phyloP scores from a whole-genome alignment of 2,113 vertebrate species.

The Nothoprocta pentlandii region DNA sequence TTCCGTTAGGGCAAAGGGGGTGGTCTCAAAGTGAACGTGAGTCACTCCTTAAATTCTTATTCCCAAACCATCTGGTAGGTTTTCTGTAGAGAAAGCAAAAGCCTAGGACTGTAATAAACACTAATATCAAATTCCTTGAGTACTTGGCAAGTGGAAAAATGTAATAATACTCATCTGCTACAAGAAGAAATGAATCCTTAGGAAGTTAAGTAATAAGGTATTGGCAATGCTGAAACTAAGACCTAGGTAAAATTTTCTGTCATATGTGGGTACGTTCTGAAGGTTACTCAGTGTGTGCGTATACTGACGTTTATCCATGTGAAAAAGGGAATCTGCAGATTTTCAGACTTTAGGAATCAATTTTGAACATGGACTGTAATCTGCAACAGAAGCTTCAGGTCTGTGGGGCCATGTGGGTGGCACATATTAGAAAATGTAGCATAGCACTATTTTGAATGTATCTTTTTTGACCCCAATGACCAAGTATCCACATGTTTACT shows the following conservation, averaged over 20 bases:
- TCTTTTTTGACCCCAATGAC: neutral
- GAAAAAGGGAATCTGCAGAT: neutral
- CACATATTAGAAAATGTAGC: neutral
- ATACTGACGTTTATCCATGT: neutral
- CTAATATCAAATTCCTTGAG: slow-evolving; percentile 7
- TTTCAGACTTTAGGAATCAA: neutral
- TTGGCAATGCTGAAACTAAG: neutral
- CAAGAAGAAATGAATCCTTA: neutral
- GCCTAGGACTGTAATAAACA: slow-evolving; percentile 18
- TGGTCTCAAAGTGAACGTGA: slow-evolving; percentile 44
- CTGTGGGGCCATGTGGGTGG: neutral
- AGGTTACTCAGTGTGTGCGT: neutral
- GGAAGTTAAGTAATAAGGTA: neutral
- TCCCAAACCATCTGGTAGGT: slow-evolving; percentile 20
- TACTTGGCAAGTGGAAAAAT: slow-evolving; percentile 22
- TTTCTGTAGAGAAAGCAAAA: neutral
- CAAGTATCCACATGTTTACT: neutral
- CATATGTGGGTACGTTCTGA: accelerated
- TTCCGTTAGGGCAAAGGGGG: slow-evolving; percentile 7
- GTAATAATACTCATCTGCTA: neutral
- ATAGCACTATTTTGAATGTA: neutral
- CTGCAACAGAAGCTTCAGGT: neutral
- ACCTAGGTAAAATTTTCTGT: neutral
- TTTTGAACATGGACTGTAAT: neutral
- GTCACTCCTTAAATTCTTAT: slow-evolving; percentile 27